phyloP scores from a whole-genome alignment of 2,113 vertebrate genomes.

The Pagrus major region DNA sequence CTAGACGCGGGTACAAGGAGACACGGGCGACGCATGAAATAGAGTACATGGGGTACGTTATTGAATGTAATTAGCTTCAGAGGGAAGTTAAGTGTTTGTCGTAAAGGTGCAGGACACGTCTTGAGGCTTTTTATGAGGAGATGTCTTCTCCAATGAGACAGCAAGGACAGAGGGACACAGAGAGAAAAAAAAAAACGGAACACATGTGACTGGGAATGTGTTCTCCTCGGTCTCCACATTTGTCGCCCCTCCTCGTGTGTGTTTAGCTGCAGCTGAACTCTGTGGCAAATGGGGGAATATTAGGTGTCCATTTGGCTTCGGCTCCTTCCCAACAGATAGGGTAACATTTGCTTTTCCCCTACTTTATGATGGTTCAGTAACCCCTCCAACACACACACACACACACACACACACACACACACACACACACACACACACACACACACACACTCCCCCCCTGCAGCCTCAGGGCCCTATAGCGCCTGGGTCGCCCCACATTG shows the following conservation, averaged over 20 bases:
- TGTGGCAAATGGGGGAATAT: conserved; percentile 76
- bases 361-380: conserved; percentile 66
- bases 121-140: conserved; percentile 43
- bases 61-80: conserved; percentile 63
- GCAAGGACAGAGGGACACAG: conserved; percentile 6
- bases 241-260: conserved; percentile 21
- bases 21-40: conserved; percentile 47
- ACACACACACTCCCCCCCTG: conserved; percentile 39
- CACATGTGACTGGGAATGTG: neutral
- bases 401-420: conserved; percentile 33
- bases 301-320: conserved; percentile 79
- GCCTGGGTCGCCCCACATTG: conserved; percentile 52
- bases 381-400: conserved; percentile 47
- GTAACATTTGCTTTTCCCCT: conserved; percentile 67
- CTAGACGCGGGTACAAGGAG: conserved; percentile 70
- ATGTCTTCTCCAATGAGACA: neutral
- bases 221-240: conserved; percentile 18
- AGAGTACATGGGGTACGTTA: conserved; percentile 42
- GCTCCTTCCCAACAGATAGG: conserved; percentile 49
- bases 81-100: conserved; percentile 53
- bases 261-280: conserved; percentile 47
- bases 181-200: neutral
- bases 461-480: conserved; percentile 39
- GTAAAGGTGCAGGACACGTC: conserved; percentile 55
- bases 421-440: conserved; percentile 32